Percentiles rank a stretch among this genome's conserved stretches.
phyloP scores from a whole-genome alignment of 2,888 invertebrate genomes.

The Caenorhabditis wallacei region DNA sequence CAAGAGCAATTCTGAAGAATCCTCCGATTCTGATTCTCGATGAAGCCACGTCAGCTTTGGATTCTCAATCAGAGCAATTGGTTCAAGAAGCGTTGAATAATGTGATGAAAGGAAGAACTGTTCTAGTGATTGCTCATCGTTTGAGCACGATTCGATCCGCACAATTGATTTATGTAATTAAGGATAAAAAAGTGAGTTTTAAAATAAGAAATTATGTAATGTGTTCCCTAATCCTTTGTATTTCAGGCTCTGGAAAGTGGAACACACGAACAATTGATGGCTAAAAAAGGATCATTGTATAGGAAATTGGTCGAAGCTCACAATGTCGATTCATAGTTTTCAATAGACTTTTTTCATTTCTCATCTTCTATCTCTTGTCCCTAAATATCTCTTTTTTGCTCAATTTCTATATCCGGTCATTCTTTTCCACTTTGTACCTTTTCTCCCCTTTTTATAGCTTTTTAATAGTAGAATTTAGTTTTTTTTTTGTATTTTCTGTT shows the following conservation, averaged over 20 bases:
- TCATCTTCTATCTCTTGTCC: neutral
- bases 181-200: conserved; percentile 88
- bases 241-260: conserved; percentile 77
- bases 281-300: conserved; percentile 87
- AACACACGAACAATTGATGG: conserved; percentile 90
- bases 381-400: neutral
- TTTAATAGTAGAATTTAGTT: neutral
- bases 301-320: conserved; percentile 63
- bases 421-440: no score
- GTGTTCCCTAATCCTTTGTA: neutral
- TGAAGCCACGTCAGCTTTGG: conserved; percentile 95
- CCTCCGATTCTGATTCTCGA: conserved; percentile 91
- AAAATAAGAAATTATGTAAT: no score
- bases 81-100: conserved; percentile 89
- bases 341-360: conserved; percentile 2
- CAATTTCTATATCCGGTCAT: neutral
- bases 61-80: conserved; percentile 77
- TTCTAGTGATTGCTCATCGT: conserved; percentile 95
- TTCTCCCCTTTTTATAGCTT: no score
- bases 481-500: neutral
- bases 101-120: conserved; percentile 90
- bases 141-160: conserved; percentile 94
- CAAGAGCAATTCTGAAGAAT: conserved; percentile 93
- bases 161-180: conserved; percentile 93
- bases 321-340: conserved; percentile 55